Base-by-base conservation (phyloP, 2,113 vertebrate genomes). In the Theristicus caerulescens region DNA sequence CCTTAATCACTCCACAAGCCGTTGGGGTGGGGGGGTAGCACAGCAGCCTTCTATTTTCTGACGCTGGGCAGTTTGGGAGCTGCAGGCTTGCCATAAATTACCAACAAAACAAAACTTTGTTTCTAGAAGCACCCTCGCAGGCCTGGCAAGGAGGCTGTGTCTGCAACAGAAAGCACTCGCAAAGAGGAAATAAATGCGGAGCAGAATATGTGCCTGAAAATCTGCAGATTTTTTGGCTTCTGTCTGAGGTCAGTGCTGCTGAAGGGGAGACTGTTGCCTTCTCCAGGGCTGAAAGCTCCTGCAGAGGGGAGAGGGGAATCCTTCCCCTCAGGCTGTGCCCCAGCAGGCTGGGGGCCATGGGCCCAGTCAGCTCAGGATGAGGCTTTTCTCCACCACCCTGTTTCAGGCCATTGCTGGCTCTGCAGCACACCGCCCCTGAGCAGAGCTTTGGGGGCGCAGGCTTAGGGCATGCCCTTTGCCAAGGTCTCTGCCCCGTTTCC, bases 1-100 rank as follows among this genome's bases (percentile, higher is more conserved):
- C 76, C 32, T 96, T 96, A 97, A 96, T 96, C 92, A 95, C 40
- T 77, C 42, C 61, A 52, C 34, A 42, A 83, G 90, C 69, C 36
- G 20, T 34, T 58, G 44, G 65, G 57, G 34, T 58, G 8, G 38
- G 66, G 46, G 38, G 42, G 51, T 74, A 88, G 65, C 51, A 38
- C 58, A 78, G 32, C 73, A 93, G 64, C 89, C 40, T 94, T 94
- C 84, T 66, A 1, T 80, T 96, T 96, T 62, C 59, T 71, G 54
- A n/a, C 2, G 6, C 77, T 55, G 71, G 61, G 71, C 70, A 74
- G 88, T 73, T 92, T 40, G 62, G 34, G 62, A 94, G 85, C 86
- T 95, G 57, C 78, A 79, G 89, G 54, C 71, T 91, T 91, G 88
- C 61, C 46, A 58, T 96, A 90, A 96, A 93, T 93, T 87, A 59